Percentiles rank a stretch among this genome's conserved stretches.
phyloP scores from a whole-genome alignment of 2,113 vertebrate species.

The Phyllostomus hastatus region DNA sequence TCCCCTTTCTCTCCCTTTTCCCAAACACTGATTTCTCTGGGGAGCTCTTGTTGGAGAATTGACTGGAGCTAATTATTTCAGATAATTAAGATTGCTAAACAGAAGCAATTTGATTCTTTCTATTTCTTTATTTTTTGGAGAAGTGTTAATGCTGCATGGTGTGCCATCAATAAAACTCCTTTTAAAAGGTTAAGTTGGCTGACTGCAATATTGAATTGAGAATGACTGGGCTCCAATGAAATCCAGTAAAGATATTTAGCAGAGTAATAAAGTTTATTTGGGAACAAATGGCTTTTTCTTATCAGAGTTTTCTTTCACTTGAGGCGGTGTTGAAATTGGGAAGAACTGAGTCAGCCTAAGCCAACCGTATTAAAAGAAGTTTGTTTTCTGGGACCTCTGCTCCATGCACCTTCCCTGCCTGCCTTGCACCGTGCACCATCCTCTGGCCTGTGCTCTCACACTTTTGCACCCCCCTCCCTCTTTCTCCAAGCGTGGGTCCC shows the following conservation, averaged over 20 bases:
- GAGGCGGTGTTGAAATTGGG: neutral
- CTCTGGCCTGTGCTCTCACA: neutral
- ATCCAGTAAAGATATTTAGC: conserved; percentile 62
- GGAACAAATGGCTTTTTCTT: conserved; percentile 24
- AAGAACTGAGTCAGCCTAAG: neutral
- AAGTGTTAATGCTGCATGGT: conserved; percentile 75
- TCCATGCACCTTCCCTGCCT: neutral
- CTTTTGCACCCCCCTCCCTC: neutral
- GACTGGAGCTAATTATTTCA: conserved; percentile 84
- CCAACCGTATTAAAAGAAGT: neutral
- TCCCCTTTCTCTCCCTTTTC: conserved; percentile 67
- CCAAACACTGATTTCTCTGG: conserved; percentile 76
- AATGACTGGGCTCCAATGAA: conserved; percentile 60
- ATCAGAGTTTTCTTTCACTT: conserved; percentile 8
- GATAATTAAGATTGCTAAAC: conserved; percentile 85
- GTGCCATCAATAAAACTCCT: conserved; percentile 73
- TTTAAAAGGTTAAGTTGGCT: conserved; percentile 79
- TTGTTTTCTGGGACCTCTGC: neutral
- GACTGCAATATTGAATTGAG: conserved; percentile 50
- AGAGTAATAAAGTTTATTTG: conserved; percentile 58
- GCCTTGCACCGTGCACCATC: neutral
- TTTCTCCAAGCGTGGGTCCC: neutral
- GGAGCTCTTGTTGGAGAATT: conserved; percentile 79
- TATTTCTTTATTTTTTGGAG: conserved; percentile 69
- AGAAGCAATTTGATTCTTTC: conserved; percentile 82